Conservation (phyloP, 2,797 vertebrate species). For the Muraenolepis orangiensis region DNA sequence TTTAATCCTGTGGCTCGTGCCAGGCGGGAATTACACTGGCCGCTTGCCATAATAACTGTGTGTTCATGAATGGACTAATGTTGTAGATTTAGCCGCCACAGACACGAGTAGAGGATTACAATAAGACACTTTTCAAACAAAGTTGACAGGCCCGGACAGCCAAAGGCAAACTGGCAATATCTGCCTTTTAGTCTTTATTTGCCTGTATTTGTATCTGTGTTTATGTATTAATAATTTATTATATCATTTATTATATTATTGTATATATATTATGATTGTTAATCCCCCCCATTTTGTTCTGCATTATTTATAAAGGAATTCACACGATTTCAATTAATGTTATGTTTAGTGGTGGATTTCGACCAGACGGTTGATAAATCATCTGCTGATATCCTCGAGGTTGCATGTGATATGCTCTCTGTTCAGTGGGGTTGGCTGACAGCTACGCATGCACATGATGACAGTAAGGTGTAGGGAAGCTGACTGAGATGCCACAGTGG, state of each 20-base stretch:
- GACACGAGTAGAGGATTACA: background rate
- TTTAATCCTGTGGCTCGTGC: conserved; percentile 9
- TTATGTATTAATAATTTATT: background rate
- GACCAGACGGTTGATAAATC: no score
- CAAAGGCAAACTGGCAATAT: background rate
- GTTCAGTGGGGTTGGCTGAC: background rate
- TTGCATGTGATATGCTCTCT: background rate
- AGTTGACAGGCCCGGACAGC: background rate
- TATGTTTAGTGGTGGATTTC: background rate
- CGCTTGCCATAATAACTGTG: background rate
- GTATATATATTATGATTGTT: background rate
- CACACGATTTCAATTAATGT: no score
- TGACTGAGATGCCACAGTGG: background rate
- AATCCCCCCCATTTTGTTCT: no score
- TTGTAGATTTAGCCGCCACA: background rate
- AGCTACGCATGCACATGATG: background rate
- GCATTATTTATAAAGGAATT: background rate
- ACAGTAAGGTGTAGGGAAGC: background rate
- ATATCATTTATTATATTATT: no score
- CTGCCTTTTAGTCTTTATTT: background rate
- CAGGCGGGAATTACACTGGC: background rate
- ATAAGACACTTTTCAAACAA: background rate
- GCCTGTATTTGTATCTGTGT: background rate
- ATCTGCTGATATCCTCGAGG: background rate
- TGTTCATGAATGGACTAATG: background rate